These are phyloP conservation scores for Crematogaster levior DNA, from an alignment of 2,888 invertebrate species.

Conservation along the genomic window DNA sequence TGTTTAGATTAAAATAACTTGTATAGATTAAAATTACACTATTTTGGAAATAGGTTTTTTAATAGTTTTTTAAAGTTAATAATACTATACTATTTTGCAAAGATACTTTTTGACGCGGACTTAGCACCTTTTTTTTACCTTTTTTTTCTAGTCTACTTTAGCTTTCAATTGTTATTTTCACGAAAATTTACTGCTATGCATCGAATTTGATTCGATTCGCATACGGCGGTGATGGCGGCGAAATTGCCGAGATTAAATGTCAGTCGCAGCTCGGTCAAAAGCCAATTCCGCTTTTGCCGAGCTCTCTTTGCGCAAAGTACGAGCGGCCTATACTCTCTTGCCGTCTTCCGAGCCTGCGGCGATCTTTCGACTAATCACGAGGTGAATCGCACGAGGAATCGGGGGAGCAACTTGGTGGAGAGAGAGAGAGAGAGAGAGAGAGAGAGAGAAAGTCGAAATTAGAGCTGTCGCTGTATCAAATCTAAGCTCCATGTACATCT, in stretches of 20 bases:
- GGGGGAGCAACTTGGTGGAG: constrained; percentile 2
- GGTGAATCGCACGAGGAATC: constrained; percentile 38
- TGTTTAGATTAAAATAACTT: no score
- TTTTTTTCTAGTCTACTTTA: no score
- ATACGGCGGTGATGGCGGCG: constrained; percentile 16
- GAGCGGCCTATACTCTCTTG: constrained; percentile 27
- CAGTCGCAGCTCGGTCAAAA: constrained; percentile 63
- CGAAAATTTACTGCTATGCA: constrained; percentile 7
- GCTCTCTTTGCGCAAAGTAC: constrained; percentile 24
- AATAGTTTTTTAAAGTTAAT: no score
- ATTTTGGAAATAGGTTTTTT: no score
- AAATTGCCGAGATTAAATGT: constrained; percentile 67
- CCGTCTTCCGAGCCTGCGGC: constrained; percentile 48
- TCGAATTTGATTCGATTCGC: constrained; percentile 40
- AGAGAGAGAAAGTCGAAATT: constrained; percentile 51
- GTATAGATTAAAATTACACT: no score
- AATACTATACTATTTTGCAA: no score
- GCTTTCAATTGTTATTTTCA: neutral
- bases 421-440: constrained; percentile 49
- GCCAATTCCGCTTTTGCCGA: constrained; percentile 53
- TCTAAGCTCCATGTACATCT: constrained; percentile 67
- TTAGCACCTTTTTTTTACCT: no score
- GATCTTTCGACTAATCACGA: constrained; percentile 67
- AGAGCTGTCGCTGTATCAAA: constrained; percentile 66
- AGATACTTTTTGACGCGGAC: no score